Percentiles rank a stretch among this genome's conserved stretches.
phyloP scores from a whole-genome alignment of 2,797 vertebrate genomes.

The Acipenser ruthenus region DNA sequence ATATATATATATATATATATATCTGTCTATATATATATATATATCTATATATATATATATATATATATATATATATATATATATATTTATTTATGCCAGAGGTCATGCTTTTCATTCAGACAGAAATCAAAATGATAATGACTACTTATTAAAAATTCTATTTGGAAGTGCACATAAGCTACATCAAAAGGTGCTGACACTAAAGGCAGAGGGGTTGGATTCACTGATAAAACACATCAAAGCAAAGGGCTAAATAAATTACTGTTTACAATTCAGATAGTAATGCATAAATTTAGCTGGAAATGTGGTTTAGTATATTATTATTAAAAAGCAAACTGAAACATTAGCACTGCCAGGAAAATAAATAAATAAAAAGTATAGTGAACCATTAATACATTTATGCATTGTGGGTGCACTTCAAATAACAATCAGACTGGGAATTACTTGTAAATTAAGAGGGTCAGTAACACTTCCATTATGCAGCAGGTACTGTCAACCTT shows the following conservation, averaged over 20 bases:
- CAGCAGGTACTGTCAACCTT: conserved; percentile 52
- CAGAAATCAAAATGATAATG: conserved; percentile 64
- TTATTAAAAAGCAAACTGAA: conserved; percentile 48
- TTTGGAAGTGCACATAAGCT: conserved; percentile 51
- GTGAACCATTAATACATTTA: conserved; percentile 49
- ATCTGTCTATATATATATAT: conserved; percentile 19
- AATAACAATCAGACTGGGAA: conserved; percentile 56
- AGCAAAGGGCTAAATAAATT: conserved; percentile 49
- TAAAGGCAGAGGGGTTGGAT: conserved; percentile 30
- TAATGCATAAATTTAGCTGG: conserved; percentile 50
- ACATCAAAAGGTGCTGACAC: conserved; percentile 59
- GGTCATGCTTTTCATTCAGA: conserved; percentile 50
- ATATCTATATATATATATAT: too few species aligned
- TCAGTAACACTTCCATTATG: conserved; percentile 41
- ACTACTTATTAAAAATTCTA: conserved; percentile 59
- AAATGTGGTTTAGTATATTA: conserved; percentile 49
- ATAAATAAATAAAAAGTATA: conserved; percentile 59
- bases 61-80: too few species aligned
- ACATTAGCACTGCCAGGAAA: conserved; percentile 34
- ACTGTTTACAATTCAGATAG: conserved; percentile 49
- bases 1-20: neutral
- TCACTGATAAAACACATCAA: conserved; percentile 58
- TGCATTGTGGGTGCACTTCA: conserved; percentile 58
- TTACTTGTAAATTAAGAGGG: conserved; percentile 57
- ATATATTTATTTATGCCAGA: conserved; percentile 36